A percentile compares a stretch with the other conserved stretches of the same genome.
Conservation (phyloP, 2,113 vertebrate genomes). For the Colinus virginianus region DNA sequence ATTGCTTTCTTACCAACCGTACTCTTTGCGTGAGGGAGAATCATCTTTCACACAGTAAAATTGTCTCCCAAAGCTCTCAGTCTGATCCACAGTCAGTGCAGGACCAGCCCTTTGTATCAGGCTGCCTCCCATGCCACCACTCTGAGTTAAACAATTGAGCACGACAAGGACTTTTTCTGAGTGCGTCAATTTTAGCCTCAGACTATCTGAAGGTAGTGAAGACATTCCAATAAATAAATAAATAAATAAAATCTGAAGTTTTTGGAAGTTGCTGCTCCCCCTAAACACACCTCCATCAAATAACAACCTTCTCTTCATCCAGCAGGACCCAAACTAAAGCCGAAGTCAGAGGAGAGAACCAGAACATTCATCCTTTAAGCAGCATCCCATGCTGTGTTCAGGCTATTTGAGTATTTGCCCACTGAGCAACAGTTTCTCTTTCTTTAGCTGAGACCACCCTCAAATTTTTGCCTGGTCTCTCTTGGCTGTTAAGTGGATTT, state of each 20-base stretch:
- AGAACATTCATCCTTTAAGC: background rate
- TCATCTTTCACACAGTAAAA: background rate
- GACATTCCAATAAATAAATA: background rate
- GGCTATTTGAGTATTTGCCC: background rate
- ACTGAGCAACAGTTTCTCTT: slow-evolving; percentile 2
- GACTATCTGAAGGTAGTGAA: background rate
- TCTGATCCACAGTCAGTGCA: background rate
- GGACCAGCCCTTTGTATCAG: rapidly evolving
- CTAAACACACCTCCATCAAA: background rate
- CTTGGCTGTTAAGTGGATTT: background rate
- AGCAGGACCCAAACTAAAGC: background rate
- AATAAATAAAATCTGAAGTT: background rate
- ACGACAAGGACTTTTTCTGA: rapidly evolving
- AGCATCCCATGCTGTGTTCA: background rate
- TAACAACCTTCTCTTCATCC: background rate
- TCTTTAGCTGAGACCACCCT: slow-evolving; percentile 21
- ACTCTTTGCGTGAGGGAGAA: background rate
- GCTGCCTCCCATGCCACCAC: background rate
- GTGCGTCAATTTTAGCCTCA: background rate
- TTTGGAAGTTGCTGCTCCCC: background rate
- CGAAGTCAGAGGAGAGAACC: background rate
- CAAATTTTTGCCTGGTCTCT: slow-evolving; percentile 1
- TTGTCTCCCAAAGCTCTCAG: rapidly evolving
- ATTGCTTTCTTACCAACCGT: rapidly evolving
- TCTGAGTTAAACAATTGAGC: rapidly evolving